These are phyloP conservation scores for Alfaro cultratus DNA, from an alignment of 2,797 vertebrate species.

Conservation along the genomic window DNA sequence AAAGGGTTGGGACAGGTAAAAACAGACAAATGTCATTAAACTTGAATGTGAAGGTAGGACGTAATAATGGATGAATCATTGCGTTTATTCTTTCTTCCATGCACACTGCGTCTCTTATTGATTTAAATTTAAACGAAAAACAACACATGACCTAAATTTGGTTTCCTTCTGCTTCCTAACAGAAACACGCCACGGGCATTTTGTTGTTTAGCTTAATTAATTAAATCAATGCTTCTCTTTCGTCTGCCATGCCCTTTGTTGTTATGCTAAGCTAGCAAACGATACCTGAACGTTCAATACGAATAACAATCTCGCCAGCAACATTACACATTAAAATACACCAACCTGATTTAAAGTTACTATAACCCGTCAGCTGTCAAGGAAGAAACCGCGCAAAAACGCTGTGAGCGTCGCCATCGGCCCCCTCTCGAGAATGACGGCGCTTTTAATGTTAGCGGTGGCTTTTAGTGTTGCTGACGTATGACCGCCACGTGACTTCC, in stretches of 20 bases:
- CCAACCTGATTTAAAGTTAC: rapidly evolving
- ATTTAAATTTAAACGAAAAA: not conserved
- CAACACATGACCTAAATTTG: not conserved
- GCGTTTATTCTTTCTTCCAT: too few species aligned
- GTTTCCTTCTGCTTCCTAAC: not conserved
- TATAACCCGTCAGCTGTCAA: too few species aligned
- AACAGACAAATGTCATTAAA: not conserved
- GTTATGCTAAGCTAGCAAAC: slow-evolving; percentile 37
- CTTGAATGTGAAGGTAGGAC: not conserved
- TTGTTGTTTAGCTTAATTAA: not conserved
- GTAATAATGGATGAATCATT: too few species aligned
- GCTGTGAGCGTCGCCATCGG: slow-evolving; percentile 9
- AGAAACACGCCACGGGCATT: not conserved
- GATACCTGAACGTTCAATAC: not conserved
- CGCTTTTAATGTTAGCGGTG: slow-evolving; percentile 6
- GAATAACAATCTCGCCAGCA: not conserved
- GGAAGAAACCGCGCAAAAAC: not conserved
- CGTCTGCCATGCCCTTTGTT: slow-evolving; percentile 33
- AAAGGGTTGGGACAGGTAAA: not conserved
- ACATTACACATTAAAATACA: not conserved
- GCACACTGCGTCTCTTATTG: too few species aligned
- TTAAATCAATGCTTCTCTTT: slow-evolving; percentile 4
- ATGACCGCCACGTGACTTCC: slow-evolving; percentile 53
- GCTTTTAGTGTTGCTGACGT: not conserved
- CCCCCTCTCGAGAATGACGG: slow-evolving; percentile 15